Base-by-base conservation (phyloP, 2,797 vertebrate genomes). In the Pangasius djambal region DNA sequence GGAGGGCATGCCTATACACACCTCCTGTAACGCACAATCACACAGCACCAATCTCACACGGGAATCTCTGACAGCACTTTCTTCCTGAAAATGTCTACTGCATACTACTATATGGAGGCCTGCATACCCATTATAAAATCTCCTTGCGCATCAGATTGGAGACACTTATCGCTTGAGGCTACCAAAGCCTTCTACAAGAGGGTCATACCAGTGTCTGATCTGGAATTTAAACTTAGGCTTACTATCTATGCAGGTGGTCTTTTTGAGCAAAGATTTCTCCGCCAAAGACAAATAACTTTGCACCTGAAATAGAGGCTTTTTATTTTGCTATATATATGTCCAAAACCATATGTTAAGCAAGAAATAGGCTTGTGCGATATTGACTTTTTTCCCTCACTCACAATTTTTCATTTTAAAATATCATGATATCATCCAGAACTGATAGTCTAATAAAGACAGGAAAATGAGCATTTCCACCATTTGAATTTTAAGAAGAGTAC, bases 1-100 rank as follows among this genome's bases (percentile, higher is more conserved):
- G 78, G 86, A 69, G 86, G 90, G 52, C 75, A 89, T 77, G 61
- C 28, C 50, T 61, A 22, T 40, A 88, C 72, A 86, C 61, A 20
- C 82, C 78, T 75, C 40, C n/a, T 61, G n/a, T 40, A 85, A 82
- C 44, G 18, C 61, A 50, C 84, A 67, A 28, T 34, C 88, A 87
- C 59, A 87, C 85, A 65, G 37, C n/a, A 20, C 28, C 25, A 4
- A 31, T 72, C 83, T 88, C 89, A 18, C 67, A 16, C 10, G 15
- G 67, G 78, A 55, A 70, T 82, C 72, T 86, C 65, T n/a, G 28
- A 31, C 67, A 86, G 55, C 67, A 25, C 52, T 18, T 52, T 20
- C 25, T 74, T 83, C 55, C 12, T 59, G 4, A 61, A 86, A 74
- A 79, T 59, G 61, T 88, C 57, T 55, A 57, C 22, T 34, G 1